phyloP scores from a whole-genome alignment of 2,888 invertebrate species.

The Muscina levida region DNA sequence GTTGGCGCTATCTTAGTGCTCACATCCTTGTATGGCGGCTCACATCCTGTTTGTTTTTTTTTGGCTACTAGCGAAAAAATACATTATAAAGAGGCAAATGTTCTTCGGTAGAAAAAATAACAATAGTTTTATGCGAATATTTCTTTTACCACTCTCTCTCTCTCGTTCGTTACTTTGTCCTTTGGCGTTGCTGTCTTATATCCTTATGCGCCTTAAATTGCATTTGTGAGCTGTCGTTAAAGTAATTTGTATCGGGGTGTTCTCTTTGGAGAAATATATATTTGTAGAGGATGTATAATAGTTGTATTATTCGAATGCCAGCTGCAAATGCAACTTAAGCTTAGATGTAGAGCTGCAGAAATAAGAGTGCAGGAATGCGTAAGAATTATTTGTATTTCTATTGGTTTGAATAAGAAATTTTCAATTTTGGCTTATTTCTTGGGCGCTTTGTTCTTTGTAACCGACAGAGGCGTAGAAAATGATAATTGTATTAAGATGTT shows the following conservation, averaged over 20 bases:
- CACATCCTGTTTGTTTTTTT: background rate
- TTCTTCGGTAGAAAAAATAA: slow-evolving; percentile 34
- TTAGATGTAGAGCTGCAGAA: background rate
- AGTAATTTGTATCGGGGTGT: slow-evolving; percentile 69
- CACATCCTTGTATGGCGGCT: slow-evolving; percentile 38
- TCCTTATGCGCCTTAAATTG: slow-evolving; percentile 46
- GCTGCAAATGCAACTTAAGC: background rate
- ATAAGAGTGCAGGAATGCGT: background rate
- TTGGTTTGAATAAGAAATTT: slow-evolving; percentile 48
- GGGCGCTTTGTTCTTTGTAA: slow-evolving; percentile 25
- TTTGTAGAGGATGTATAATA: no score
- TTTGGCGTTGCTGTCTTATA: background rate
- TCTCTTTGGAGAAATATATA: slow-evolving; percentile 40
- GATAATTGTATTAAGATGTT: no score
- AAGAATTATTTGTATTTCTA: slow-evolving; percentile 33
- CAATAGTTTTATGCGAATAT: slow-evolving; percentile 46
- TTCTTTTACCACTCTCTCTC: slow-evolving; percentile 31
- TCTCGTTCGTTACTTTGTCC: background rate
- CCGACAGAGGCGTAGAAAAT: slow-evolving; percentile 43
- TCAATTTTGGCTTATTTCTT: slow-evolving; percentile 57
- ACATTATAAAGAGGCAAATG: slow-evolving; percentile 59
- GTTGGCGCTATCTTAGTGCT: slow-evolving; percentile 20
- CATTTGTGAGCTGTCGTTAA: slow-evolving; percentile 72
- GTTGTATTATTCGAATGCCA: no score
- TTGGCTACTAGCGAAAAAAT: background rate